Evolutionary conservation across 1,140 invertebrate genomes (phyloP).

Genomic region (Saccostrea echinata): DNA sequence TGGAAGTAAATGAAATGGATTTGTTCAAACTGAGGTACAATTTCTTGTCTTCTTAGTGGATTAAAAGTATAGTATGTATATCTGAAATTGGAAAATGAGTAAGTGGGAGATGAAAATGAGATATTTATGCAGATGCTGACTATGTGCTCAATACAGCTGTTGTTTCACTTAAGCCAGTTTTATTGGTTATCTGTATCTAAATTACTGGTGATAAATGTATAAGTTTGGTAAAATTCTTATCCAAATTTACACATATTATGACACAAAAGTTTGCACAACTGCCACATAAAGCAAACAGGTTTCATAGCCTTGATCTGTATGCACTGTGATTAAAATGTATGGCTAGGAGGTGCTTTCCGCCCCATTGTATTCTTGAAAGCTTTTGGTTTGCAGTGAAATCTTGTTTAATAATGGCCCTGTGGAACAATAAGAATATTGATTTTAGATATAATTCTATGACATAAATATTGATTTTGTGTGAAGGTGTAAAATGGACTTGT

Average conservation of each 20-base stretch:
- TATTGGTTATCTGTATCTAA: background rate
- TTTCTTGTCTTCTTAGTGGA: too few relatives aligned
- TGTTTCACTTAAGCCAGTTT: background rate
- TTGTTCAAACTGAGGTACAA: too few relatives aligned
- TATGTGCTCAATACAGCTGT: background rate
- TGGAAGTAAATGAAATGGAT: too few relatives aligned
- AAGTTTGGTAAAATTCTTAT: background rate
- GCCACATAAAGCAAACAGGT: conserved; percentile 2
- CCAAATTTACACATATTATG: conserved; percentile 14
- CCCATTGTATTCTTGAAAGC: background rate
- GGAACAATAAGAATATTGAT: conserved; percentile 28
- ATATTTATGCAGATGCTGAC: too few relatives aligned
- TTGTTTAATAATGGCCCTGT: background rate
- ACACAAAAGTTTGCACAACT: background rate
- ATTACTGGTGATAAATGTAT: background rate
- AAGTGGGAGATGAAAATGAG: too few relatives aligned
- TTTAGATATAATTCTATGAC: conserved; percentile 9
- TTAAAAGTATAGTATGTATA: too few relatives aligned
- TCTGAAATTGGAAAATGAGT: too few relatives aligned
- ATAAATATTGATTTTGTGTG: conserved; percentile 25
- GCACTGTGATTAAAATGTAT: conserved; percentile 1
- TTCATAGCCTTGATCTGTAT: conserved; percentile 12
- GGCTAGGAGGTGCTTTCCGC: background rate
- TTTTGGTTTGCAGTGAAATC: background rate
- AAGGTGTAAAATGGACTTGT: background rate